Evolutionary conservation across 2,797 vertebrate genomes (phyloP).

Genomic region (Pangasius krempfi): DNA sequence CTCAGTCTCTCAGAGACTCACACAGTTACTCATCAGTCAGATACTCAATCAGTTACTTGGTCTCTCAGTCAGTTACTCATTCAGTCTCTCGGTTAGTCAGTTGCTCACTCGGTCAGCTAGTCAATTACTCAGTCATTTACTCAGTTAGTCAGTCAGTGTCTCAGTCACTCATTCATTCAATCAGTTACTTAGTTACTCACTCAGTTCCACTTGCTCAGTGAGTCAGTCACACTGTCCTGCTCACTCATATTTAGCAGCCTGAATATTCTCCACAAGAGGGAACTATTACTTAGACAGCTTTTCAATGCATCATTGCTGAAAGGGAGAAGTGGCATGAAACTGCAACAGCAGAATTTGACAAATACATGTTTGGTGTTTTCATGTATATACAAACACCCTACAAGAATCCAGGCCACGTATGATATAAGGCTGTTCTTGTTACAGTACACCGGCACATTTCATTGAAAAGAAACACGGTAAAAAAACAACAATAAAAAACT

Average conservation of each 20-base stretch:
- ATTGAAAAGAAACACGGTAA: background rate
- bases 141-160: background rate
- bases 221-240: background rate
- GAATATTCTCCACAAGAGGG: constrained; percentile 11
- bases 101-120: background rate
- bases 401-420: too few species aligned
- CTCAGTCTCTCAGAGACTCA: background rate
- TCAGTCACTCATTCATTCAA: background rate
- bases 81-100: background rate
- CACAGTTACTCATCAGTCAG: background rate
- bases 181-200: background rate
- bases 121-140: background rate
- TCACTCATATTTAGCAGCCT: background rate
- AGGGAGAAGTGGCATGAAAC: background rate
- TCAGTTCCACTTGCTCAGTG: background rate
- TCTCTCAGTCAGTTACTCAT: background rate
- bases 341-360: background rate
- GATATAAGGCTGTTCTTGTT: background rate
- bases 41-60: background rate
- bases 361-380: constrained; percentile 28
- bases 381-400: constrained; percentile 16
- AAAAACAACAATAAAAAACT: background rate
- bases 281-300: background rate
- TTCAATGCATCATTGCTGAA: background rate
- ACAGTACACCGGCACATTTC: background rate